phyloP scores from a whole-genome alignment of 2,113 vertebrate species.

The Toxotes jaculatrix region DNA sequence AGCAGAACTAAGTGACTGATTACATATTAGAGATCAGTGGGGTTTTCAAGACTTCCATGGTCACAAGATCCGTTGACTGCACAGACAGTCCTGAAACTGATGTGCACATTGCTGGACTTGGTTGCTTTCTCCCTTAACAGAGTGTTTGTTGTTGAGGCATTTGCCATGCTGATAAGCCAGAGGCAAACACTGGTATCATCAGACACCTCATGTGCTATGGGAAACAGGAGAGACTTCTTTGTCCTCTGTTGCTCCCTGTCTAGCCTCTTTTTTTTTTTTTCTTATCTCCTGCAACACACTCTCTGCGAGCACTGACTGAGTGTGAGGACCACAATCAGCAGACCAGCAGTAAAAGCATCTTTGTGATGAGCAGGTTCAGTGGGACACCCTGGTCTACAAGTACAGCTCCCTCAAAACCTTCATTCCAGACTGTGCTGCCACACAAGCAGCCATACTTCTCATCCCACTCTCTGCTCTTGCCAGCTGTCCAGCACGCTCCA shows the following conservation, averaged over 20 bases:
- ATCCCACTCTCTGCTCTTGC: conserved; percentile 1
- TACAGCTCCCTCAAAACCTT: conserved; percentile 20
- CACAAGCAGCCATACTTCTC: conserved; percentile 5
- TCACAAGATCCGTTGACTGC: conserved; percentile 64
- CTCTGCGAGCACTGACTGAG: conserved; percentile 11
- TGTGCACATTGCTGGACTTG: conserved; percentile 39
- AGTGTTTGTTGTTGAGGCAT: conserved; percentile 77
- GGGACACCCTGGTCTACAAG: not conserved
- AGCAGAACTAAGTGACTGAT: conserved; percentile 32
- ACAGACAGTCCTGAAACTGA: conserved; percentile 37
- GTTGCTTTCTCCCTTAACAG: conserved; percentile 61
- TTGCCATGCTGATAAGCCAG: conserved; percentile 72
- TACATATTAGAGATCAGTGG: not conserved
- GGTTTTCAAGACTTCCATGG: conserved; percentile 22
- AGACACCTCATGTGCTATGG: conserved; percentile 80
- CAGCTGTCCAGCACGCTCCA: conserved; percentile 50
- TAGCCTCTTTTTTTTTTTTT: conserved; percentile 4
- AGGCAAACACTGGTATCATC: conserved; percentile 79
- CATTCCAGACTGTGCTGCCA: conserved; percentile 31
- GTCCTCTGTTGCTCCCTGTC: conserved; percentile 38
- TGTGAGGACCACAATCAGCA: conserved; percentile 26
- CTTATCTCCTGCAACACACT: conserved; percentile 33
- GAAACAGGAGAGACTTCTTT: conserved; percentile 64
- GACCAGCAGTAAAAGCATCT: conserved; percentile 29
- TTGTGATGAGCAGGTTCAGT: conserved; percentile 36